Percentiles rank a stretch among this genome's conserved stretches.
Conservation (phyloP, 1,140 invertebrate species). For the Drosophila melanogaster region Release_6_plus_ISO1_MT NC_004354.4:9077501-9078000, state of each 20-base stretch:
- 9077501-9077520: neutral
- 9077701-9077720: neutral
- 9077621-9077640: slow-evolving; percentile 20
- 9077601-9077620: neutral
- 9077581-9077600: slow-evolving; percentile 3
- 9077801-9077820: slow-evolving; percentile 13
- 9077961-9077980: neutral
- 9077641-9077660: slow-evolving; percentile 20
- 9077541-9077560: neutral
- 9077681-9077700: too few species aligned
- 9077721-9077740: neutral
- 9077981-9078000: neutral
- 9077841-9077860: slow-evolving; percentile 14
- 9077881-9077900: slow-evolving; percentile 2
- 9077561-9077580: slow-evolving; percentile 1
- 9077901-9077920: slow-evolving; percentile 9
- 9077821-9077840: neutral
- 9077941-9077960: slow-evolving; percentile 10
- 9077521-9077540: slow-evolving; percentile 1
- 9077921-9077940: neutral
- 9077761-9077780: slow-evolving; percentile 29
- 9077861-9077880: slow-evolving; percentile 23
- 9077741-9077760: slow-evolving; percentile 30
- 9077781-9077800: too few species aligned
- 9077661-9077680: slow-evolving; percentile 16